A percentile compares a stretch with the other conserved stretches of the same genome.
phyloP scores from a whole-genome alignment of 1,140 invertebrate species.

The Andrena cerasifolii region DNA sequence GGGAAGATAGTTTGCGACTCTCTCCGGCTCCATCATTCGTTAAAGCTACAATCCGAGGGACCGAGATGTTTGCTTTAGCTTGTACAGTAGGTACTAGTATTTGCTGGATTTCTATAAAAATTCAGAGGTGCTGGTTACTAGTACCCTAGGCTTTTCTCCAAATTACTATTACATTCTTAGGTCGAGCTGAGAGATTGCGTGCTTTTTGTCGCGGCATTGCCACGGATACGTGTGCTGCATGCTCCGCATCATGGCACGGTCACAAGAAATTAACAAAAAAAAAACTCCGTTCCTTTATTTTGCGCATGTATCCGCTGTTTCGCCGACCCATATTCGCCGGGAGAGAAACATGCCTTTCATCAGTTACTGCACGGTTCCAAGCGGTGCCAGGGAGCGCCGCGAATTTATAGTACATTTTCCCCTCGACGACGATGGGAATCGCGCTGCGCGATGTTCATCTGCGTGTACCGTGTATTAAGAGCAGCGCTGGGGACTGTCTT shows the following conservation, averaged over 20 bases:
- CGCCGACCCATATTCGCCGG: conserved; percentile 38
- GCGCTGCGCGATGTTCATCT: conserved; percentile 44
- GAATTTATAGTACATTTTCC: conserved; percentile 58
- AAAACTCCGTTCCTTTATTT: conserved; percentile 10
- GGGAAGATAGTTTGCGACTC: neutral
- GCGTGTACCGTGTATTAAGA: conserved; percentile 41
- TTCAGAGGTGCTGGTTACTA: neutral
- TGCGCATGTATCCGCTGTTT: neutral
- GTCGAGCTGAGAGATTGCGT: neutral
- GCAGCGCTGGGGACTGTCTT: conserved; percentile 49
- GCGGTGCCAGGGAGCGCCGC: conserved; percentile 29
- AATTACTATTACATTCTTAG: neutral
- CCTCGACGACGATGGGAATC: conserved; percentile 22
- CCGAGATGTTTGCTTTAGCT: neutral
- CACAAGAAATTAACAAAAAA: conserved; percentile 35
- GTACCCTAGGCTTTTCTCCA: neutral
- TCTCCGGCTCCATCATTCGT: conserved; percentile 24
- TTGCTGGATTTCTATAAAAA: neutral
- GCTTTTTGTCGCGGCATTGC: neutral
- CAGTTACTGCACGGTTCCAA: conserved; percentile 26
- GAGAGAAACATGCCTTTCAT: conserved; percentile 47
- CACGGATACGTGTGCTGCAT: too few species aligned
- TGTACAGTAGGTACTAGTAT: too few species aligned
- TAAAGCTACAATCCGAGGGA: neutral
- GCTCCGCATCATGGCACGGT: neutral